Conservation (phyloP, 2,113 vertebrate species). For the Tragulus kanchil region DNA sequence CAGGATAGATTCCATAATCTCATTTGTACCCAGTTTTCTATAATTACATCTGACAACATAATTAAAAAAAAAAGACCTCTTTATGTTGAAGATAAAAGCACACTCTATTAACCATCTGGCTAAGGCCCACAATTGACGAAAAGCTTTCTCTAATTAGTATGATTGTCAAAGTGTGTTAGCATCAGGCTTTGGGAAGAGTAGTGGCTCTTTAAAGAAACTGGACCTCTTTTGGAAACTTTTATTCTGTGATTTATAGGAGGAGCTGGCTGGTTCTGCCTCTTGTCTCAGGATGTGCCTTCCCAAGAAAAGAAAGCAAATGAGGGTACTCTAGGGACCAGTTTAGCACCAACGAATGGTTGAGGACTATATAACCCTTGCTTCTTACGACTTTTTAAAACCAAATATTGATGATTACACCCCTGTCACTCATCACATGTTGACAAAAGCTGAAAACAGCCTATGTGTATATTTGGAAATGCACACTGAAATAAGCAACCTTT, state of each 20-base stretch:
- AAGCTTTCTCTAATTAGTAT: conserved; percentile 87
- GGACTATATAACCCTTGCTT: not conserved
- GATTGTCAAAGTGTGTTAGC: conserved; percentile 84
- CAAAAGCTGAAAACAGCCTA: conserved; percentile 17
- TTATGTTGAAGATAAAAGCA: conserved; percentile 86
- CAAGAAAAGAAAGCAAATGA: not conserved
- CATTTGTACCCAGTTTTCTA: conserved; percentile 81
- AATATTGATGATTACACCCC: not conserved
- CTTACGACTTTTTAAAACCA: not conserved
- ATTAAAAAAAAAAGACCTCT: conserved; percentile 75
- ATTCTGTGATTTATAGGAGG: conserved; percentile 6
- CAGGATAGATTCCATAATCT: conserved; percentile 80
- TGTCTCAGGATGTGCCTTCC: not conserved
- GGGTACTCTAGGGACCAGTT: not conserved
- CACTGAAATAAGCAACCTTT: conserved; percentile 52
- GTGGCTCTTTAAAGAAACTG: conserved; percentile 70
- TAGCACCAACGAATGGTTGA: not conserved
- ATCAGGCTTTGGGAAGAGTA: conserved; percentile 79
- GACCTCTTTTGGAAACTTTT: conserved; percentile 54
- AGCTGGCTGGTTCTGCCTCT: not conserved
- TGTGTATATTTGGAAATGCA: conserved; percentile 2
- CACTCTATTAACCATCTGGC: conserved; percentile 83
- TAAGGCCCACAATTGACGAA: conserved; percentile 82
- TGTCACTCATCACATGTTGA: not conserved
- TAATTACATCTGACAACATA: conserved; percentile 86